Conservation (phyloP, 2,888 invertebrate genomes). For the Penaeus monodon region DNA sequence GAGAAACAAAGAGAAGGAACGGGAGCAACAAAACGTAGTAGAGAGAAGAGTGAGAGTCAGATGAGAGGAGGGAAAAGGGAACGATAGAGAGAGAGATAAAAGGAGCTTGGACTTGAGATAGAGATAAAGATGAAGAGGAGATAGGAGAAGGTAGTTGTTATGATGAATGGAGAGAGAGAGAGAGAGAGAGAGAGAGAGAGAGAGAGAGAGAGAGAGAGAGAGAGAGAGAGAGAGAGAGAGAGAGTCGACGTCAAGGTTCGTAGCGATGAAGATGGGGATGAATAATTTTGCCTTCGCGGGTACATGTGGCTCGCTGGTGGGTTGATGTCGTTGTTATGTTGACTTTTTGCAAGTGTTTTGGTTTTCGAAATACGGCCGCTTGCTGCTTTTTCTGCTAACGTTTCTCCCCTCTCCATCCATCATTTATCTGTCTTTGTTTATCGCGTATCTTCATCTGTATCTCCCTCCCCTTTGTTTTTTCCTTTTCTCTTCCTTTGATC, state of each 20-base stretch:
- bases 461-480: not conserved
- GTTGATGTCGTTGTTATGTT: not conserved
- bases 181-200: not conserved
- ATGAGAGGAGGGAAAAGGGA: not conserved
- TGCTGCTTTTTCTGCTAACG: not conserved
- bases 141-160: not conserved
- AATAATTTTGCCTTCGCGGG: too few relatives aligned
- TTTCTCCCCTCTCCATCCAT: not conserved
- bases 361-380: not conserved
- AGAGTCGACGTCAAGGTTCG: not conserved
- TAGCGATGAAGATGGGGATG: too few relatives aligned
- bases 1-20: too few relatives aligned
- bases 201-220: not conserved
- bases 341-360: not conserved
- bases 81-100: not conserved
- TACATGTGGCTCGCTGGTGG: too few relatives aligned
- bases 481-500: not conserved
- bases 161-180: not conserved
- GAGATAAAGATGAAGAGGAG: not conserved
- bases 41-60: not conserved
- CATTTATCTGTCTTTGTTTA: not conserved
- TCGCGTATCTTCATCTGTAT: not conserved
- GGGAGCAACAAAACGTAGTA: too few relatives aligned
- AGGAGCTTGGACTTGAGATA: not conserved
- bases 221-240: not conserved